Evolutionary conservation across 35 echinoderm and acorn worm species (phyloP), one percentile per base, ranked within the genome.

Genomic region (Nesometra sesokonis): DNA sequence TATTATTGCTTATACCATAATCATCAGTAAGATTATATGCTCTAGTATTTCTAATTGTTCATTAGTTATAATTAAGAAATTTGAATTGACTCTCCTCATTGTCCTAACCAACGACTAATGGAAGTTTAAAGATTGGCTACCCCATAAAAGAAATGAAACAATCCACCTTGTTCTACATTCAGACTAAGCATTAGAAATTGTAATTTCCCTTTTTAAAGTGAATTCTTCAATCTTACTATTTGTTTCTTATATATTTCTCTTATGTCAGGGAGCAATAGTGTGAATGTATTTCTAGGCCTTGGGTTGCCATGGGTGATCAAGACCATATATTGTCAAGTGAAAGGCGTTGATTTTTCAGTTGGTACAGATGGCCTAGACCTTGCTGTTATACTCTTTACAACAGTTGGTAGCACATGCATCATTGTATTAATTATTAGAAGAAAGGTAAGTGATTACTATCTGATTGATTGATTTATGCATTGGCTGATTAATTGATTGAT

Each of bases 241-340:
- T n/a, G n/a, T 7, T 43, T 43, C 15, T 43, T 7, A 43, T 67
- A 30, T 91, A 35, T 38, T n/a, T 94, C 39, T 85, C 23, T 17
- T 7, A 35, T 80, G 40, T 13, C 77, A 94, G 95, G 92, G 11
- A 98, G 95, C 80, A 98, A 98, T 77, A 98, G 95, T 78, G 95
- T 98, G 23, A 98, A 98, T 67, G 95, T 98, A 0, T 98, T 98
- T 57, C 85, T 98, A 17, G 95, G 95, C 30, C 85, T 97, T 36
- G 95, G 95, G 17, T 84, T 98, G 31, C 95, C 92, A 0, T 98
- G 95, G 95, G 87, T 98, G 17, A 91, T 98, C 47, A 91, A 83
- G 27, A 57, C 79, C 32, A 98, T 91, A 84, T 93, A 94, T 37
- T 83, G 81, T 31, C 32, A 37, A 32, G 80, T 90, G 33, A 35